Percentiles rank a stretch among this genome's conserved stretches.
Evolutionary conservation across 2,888 invertebrate species (phyloP).

Genomic region (Drosophila borealis): DNA sequence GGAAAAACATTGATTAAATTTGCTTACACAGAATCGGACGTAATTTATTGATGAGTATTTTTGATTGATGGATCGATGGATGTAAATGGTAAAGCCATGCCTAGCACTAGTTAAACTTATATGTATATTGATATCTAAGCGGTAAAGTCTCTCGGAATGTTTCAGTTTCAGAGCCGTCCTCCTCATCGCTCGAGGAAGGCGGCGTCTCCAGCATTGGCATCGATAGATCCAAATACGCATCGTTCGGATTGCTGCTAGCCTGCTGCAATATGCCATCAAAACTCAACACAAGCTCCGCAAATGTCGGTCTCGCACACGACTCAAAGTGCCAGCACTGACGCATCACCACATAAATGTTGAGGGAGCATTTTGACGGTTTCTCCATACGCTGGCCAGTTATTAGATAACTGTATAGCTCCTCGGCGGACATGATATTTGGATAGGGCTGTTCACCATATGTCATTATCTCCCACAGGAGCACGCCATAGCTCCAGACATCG

Average conservation of each 20-base stretch:
- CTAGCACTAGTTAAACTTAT: conserved; percentile 79
- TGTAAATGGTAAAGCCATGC: conserved; percentile 48
- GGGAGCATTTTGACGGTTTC: conserved; percentile 97
- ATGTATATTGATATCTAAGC: conserved; percentile 81
- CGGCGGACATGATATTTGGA: conserved; percentile 96
- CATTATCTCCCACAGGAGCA: conserved; percentile 99
- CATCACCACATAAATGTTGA: conserved; percentile 98
- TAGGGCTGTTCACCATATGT: conserved; percentile 99
- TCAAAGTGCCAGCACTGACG: conserved; percentile 98
- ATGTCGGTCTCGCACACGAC: conserved; percentile 94
- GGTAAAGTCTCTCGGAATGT: conserved; percentile 77
- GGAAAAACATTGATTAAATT: conserved; percentile 28
- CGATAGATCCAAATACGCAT: conserved; percentile 95
- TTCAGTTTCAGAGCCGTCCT: conserved; percentile 74
- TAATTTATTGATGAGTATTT: conserved; percentile 55
- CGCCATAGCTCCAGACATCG: conserved; percentile 98
- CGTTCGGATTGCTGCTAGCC: conserved; percentile 87
- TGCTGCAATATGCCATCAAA: conserved; percentile 92
- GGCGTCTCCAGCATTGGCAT: conserved; percentile 94
- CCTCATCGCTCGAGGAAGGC: conserved; percentile 91
- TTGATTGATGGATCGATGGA: conserved; percentile 42
- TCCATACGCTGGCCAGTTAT: conserved; percentile 97
- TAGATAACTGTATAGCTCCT: conserved; percentile 96
- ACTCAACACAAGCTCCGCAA: conserved; percentile 94
- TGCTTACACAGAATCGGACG: conserved; percentile 17